These are phyloP conservation scores for Littorina saxatilis DNA, from an alignment of 1,140 invertebrate species.

Conservation along the genomic window DNA sequence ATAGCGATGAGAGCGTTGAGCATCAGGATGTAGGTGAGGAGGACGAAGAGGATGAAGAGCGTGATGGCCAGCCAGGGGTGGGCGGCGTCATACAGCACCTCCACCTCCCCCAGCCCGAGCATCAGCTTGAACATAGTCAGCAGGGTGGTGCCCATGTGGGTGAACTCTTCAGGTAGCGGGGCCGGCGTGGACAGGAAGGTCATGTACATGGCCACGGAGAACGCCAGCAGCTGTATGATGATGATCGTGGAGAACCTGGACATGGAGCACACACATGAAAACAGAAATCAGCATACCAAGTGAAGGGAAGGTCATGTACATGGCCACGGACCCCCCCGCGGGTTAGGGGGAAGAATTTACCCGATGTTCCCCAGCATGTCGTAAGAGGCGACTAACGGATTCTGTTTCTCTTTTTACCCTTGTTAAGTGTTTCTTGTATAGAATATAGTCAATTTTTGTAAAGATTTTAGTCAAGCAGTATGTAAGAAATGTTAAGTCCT, in stretches of 20 bases:
- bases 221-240: constrained; percentile 54
- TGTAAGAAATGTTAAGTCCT: too few relatives aligned
- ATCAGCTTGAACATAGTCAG: constrained; percentile 62
- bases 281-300: too few relatives aligned
- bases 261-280: not conserved
- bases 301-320: too few relatives aligned
- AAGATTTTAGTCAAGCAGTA: too few relatives aligned
- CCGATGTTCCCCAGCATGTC: too few relatives aligned
- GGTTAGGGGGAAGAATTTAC: too few relatives aligned
- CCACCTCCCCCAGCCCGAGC: constrained; percentile 48
- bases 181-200: constrained; percentile 41
- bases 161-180: constrained; percentile 39
- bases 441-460: too few relatives aligned
- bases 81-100: constrained; percentile 48
- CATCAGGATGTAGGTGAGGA: constrained; percentile 62
- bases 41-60: constrained; percentile 54
- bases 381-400: too few relatives aligned
- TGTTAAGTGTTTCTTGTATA: too few relatives aligned
- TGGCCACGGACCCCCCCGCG: too few relatives aligned
- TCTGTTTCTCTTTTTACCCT: too few relatives aligned
- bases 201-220: constrained; percentile 58
- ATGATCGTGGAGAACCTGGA: constrained; percentile 58
- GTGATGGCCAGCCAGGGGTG: constrained; percentile 50
- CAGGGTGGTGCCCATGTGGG: constrained; percentile 39
- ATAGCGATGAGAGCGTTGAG: constrained; percentile 66